Evolutionary conservation across 2,888 invertebrate species (phyloP).

Genomic region (Cerceris rybyensis): DNA sequence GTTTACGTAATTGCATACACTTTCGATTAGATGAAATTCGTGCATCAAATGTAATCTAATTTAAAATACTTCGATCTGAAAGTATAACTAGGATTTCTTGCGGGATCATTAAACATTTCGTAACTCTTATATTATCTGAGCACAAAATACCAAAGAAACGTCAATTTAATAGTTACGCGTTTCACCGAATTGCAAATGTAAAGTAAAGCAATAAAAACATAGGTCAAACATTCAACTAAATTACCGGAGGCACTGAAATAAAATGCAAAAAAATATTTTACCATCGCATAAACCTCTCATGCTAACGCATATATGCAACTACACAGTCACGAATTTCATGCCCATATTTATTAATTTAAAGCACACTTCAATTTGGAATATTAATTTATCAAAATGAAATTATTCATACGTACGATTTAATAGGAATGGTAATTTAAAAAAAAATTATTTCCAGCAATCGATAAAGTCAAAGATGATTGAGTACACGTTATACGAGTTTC

Average conservation of each 20-base stretch:
- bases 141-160: conserved; percentile 33
- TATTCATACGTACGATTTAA: not conserved
- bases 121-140: conserved; percentile 29
- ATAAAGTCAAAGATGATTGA: not conserved
- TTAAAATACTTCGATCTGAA: not conserved
- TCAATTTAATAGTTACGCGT: conserved; percentile 59
- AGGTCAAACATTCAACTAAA: conserved; percentile 54
- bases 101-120: conserved; percentile 1
- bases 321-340: conserved; percentile 6
- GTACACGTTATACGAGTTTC: too few species aligned
- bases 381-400: not conserved
- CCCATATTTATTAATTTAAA: not conserved
- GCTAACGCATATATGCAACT: conserved; percentile 33
- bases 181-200: conserved; percentile 35
- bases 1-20: conserved; percentile 12
- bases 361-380: not conserved
- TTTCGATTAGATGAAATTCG: conserved; percentile 13
- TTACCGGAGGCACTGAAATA: conserved; percentile 42
- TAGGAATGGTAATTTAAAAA: too few species aligned
- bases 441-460: not conserved
- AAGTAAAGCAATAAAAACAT: conserved; percentile 56
- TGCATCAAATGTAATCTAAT: conserved; percentile 10
- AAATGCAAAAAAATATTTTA: conserved; percentile 46
- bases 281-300: conserved; percentile 20
- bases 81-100: not conserved